Evolutionary conservation across 2,797 vertebrate species (phyloP).

Genomic region (Pyrocephalus nanus): DNA sequence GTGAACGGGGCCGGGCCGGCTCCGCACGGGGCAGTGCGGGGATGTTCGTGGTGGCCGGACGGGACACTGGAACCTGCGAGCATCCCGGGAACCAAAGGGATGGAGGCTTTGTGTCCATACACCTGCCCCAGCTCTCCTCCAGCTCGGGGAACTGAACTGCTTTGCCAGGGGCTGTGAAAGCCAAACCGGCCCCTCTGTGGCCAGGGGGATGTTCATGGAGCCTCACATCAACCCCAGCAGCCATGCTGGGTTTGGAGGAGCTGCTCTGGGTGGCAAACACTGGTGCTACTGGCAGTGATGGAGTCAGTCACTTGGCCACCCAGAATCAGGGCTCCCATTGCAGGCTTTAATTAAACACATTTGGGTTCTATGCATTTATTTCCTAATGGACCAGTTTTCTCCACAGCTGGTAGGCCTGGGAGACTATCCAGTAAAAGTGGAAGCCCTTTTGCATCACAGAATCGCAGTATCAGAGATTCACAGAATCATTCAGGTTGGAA

Average conservation of each 20-base stretch:
- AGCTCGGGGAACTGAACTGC: background rate
- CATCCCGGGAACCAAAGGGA: fast-evolving
- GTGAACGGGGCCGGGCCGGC: background rate
- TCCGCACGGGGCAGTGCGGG: fast-evolving
- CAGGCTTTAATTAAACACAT: too few species aligned
- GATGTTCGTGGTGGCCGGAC: fast-evolving
- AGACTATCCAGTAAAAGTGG: background rate
- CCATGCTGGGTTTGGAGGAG: fast-evolving
- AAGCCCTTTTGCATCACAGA: background rate
- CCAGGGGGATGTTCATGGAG: fast-evolving
- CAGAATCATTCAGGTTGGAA: background rate
- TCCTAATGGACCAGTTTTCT: background rate
- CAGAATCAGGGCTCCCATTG: background rate
- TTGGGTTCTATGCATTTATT: background rate
- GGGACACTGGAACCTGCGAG: fast-evolving
- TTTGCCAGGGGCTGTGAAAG: background rate
- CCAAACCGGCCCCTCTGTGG: fast-evolving
- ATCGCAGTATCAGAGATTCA: background rate
- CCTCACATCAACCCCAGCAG: fast-evolving
- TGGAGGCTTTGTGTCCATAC: background rate
- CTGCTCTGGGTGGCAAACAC: fast-evolving
- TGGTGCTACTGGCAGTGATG: background rate
- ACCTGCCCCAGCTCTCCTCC: fast-evolving
- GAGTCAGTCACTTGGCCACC: fast-evolving
- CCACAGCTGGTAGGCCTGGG: background rate